Conservation (phyloP, 2,113 vertebrate genomes). For the Panurus biarmicus region DNA sequence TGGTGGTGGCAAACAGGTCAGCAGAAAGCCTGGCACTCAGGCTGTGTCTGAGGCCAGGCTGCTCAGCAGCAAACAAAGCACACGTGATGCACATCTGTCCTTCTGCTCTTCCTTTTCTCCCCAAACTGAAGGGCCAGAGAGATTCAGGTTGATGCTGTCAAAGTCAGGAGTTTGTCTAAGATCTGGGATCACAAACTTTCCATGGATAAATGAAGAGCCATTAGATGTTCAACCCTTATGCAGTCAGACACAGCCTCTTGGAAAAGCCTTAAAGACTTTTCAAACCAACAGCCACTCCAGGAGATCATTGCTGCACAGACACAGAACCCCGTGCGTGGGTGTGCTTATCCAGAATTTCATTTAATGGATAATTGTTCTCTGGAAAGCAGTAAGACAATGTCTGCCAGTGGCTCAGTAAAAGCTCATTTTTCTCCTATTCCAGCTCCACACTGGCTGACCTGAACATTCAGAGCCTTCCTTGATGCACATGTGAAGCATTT, state of each 20-base stretch:
- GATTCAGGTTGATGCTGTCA: neutral
- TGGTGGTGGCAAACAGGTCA: rapidly evolving
- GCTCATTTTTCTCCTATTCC: neutral
- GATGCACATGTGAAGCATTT: neutral
- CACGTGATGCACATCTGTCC: rapidly evolving
- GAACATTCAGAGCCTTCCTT: neutral
- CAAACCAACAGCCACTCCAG: neutral
- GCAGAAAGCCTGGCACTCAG: neutral
- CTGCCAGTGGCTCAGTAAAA: neutral
- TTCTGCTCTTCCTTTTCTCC: neutral
- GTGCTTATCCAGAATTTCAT: neutral
- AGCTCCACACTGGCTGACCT: rapidly evolving
- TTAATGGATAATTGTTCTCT: neutral
- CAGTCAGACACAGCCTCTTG: neutral
- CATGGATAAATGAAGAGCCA: neutral
- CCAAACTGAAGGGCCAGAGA: neutral
- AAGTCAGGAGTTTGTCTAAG: neutral
- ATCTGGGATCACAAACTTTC: neutral
- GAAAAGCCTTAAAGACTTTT: neutral
- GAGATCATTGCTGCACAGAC: neutral
- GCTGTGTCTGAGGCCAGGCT: neutral
- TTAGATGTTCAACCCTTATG: neutral
- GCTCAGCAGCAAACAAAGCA: neutral
- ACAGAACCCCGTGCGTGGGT: neutral
- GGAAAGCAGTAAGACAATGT: neutral